Conservation (phyloP, 2,113 vertebrate species). For the Carettochelys insculpta region DNA sequence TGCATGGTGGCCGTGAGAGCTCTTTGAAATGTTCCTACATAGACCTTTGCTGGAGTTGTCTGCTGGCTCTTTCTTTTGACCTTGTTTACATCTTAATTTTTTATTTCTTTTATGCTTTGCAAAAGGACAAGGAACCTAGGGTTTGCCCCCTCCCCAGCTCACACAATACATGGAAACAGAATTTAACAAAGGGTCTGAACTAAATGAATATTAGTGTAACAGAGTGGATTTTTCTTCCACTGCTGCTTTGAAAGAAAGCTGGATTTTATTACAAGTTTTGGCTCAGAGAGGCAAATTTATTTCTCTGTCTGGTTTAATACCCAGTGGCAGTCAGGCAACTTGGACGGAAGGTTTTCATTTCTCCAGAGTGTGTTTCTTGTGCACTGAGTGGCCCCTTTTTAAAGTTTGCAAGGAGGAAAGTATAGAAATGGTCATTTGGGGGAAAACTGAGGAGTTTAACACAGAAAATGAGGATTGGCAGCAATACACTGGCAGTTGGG, state of each 20-base stretch:
- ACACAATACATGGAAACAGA: no score
- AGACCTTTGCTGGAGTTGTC: not conserved
- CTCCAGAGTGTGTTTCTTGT: not conserved
- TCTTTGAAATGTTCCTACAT: not conserved
- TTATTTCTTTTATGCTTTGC: not conserved
- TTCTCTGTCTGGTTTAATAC: slow-evolving; percentile 2
- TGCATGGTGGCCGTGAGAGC: not conserved
- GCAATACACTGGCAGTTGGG: not conserved
- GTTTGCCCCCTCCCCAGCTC: not conserved
- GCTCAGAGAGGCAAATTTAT: not conserved
- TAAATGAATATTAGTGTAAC: slow-evolving; percentile 3
- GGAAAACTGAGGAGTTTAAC: not conserved
- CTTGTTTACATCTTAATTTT: not conserved
- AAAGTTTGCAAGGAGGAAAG: not conserved
- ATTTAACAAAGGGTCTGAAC: not conserved
- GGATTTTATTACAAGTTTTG: slow-evolving; percentile 14
- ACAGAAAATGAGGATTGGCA: not conserved
- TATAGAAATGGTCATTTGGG: not conserved
- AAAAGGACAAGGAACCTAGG: not conserved
- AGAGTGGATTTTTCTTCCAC: not conserved
- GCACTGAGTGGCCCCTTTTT: not conserved
- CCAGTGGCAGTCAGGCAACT: slow-evolving; percentile 6
- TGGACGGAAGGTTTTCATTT: not conserved
- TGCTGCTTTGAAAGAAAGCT: slow-evolving; percentile 7
- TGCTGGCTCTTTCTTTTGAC: not conserved